phyloP scores from a whole-genome alignment of 2,888 invertebrate genomes.

The Chirona hameri region DNA sequence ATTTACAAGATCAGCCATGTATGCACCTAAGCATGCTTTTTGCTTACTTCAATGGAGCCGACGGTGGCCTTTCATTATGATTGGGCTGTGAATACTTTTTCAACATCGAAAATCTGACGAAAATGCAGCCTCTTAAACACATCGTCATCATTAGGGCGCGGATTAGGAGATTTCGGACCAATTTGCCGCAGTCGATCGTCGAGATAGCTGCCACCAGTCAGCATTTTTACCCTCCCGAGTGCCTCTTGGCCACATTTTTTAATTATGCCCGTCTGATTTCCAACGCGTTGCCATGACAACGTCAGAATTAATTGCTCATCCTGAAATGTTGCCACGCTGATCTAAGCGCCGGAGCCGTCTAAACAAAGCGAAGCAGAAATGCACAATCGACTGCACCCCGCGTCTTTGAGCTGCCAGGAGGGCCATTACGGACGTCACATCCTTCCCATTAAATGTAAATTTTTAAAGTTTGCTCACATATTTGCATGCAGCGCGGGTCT shows the following conservation, averaged over 20 bases:
- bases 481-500: not conserved
- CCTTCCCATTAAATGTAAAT: constrained; percentile 4
- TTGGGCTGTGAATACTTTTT: not conserved
- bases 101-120: not conserved
- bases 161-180: not conserved
- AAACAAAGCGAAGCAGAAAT: not conserved
- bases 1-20: too few species aligned
- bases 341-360: not conserved
- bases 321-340: not conserved
- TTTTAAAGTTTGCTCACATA: not conserved
- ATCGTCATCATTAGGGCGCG: constrained; percentile 1
- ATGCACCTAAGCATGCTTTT: too few species aligned
- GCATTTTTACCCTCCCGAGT: not conserved
- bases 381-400: not conserved
- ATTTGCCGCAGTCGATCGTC: not conserved
- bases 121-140: not conserved
- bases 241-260: constrained; percentile 24
- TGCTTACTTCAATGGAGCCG: too few species aligned
- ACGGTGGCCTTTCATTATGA: not conserved
- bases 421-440: not conserved
- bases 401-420: too few species aligned
- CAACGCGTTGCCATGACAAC: not conserved
- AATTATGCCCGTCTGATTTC: not conserved
- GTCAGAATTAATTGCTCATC: not conserved
- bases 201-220: not conserved